These are phyloP conservation scores for Arvicanthis niloticus DNA, from an alignment of 2,113 vertebrate genomes.

Conservation along the genomic window DNA sequence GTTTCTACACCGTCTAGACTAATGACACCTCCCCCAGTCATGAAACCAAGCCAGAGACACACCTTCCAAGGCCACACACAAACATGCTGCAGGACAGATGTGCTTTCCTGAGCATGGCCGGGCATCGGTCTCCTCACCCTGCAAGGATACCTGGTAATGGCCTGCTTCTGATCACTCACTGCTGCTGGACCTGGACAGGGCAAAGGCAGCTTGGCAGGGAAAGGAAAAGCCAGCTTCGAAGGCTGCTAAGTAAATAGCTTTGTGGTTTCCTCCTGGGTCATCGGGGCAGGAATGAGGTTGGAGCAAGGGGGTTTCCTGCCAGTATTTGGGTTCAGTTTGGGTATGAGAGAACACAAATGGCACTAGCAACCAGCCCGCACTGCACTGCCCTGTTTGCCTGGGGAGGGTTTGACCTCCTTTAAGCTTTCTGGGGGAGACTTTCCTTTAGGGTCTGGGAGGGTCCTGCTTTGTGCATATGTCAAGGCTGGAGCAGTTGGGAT, in stretches of 20 bases:
- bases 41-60: background rate
- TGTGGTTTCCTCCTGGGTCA: slow-evolving; percentile 54
- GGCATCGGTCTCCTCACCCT: background rate
- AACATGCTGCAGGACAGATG: no score
- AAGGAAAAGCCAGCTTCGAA: slow-evolving; percentile 62
- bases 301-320: slow-evolving; percentile 61
- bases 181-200: background rate
- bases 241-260: slow-evolving; percentile 57
- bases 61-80: background rate
- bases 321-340: slow-evolving; percentile 1
- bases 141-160: slow-evolving; percentile 54
- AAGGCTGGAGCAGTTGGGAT: background rate
- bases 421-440: background rate
- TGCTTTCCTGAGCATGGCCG: slow-evolving; percentile 29
- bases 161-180: slow-evolving; percentile 50
- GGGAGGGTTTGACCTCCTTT: background rate
- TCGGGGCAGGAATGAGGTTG: background rate
- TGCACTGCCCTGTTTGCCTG: background rate
- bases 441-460: background rate
- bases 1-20: background rate
- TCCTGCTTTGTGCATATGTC: background rate
- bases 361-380: background rate
- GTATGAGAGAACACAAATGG: background rate
- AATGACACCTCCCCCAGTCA: background rate
- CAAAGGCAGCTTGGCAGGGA: background rate